Base-by-base conservation (phyloP, 2,888 invertebrate species). In the Phorcus lineatus region DNA sequence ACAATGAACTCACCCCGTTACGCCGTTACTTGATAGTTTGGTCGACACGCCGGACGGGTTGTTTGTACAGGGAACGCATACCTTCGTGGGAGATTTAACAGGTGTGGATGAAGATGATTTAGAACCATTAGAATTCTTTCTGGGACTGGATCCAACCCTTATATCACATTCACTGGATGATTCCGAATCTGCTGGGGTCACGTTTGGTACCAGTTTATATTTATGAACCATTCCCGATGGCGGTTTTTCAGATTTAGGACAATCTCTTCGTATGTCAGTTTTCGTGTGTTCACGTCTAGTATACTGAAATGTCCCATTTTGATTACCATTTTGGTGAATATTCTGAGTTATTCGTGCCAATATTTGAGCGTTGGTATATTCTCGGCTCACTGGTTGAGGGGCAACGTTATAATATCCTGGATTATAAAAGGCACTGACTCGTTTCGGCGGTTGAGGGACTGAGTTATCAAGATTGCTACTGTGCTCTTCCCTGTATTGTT, bases 401-500 rank as follows among this genome's bases (percentile, higher is more conserved):
- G 62, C 62, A 24, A 62, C 62, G 62, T 62, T 62, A 28, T 62
- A 62, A 24, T 28, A 62, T 17, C 62, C 62, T 13, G 62, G 17
- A 17, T 62, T 24, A 28, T 62, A 28, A 28, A 62, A 62, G 28
- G 62, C 62, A 28, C 62, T 62, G 28, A 62, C 62, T 24, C 62
- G 62, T 62, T 62, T 62, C 0, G 62, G 62, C 1, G 62, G 24
- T 28, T 62, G 62, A 24, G 62, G 62, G 28, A 17, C 24, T 7
- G 62, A 24, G 17, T 22, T 62, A 17, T 62, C 62, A 11, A 62
- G 6, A 28, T 24, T 62, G 9, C 28, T n/a, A n/a, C n/a, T 81
- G 82, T 88, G 86, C 57, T 89, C 86, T 74, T 82, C 82, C 55
- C 88, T 80, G 78, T 89, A 88, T 67, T 88, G 89, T 83, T 88